A percentile compares a stretch with the other conserved stretches of the same genome.
Evolutionary conservation across 2,113 vertebrate species (phyloP).

Genomic region (Hystrix brachyura): DNA sequence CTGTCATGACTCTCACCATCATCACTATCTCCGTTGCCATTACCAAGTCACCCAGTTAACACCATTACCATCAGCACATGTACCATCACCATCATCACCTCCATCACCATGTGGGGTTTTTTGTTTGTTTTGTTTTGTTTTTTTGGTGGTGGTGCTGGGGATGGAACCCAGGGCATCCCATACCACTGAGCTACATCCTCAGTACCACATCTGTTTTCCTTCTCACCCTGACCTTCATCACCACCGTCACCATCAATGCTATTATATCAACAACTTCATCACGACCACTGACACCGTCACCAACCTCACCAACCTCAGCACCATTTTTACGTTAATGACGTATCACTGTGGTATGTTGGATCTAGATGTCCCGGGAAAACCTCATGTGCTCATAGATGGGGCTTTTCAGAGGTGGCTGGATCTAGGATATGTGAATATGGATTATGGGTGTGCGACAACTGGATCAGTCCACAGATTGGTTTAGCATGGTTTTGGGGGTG

Average conservation of each 20-base stretch:
- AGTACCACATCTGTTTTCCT: not conserved
- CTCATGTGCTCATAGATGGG: not conserved
- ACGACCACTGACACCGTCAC: not conserved
- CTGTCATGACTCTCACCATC: not conserved
- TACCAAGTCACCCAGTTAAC: slow-evolving; percentile 19
- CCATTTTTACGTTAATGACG: slow-evolving; percentile 39
- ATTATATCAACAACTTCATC: not conserved
- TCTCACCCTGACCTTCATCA: not conserved
- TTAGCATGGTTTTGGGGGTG: not conserved
- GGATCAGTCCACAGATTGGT: not conserved
- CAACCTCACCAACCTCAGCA: slow-evolving; percentile 1
- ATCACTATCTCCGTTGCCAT: not conserved
- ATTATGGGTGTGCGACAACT: not conserved
- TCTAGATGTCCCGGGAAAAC: not conserved
- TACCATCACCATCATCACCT: not conserved
- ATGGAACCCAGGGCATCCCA: not conserved
- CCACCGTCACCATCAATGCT: not conserved
- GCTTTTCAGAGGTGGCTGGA: not conserved
- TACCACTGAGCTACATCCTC: not conserved
- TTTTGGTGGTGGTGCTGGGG: not conserved
- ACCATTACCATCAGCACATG: not conserved
- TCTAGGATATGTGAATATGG: not conserved
- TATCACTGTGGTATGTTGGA: not conserved
- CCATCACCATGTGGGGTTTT: not conserved
- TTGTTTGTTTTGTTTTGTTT: not conserved